phyloP scores from a whole-genome alignment of 2,888 invertebrate genomes.

The Dryadula phaetusa region DNA sequence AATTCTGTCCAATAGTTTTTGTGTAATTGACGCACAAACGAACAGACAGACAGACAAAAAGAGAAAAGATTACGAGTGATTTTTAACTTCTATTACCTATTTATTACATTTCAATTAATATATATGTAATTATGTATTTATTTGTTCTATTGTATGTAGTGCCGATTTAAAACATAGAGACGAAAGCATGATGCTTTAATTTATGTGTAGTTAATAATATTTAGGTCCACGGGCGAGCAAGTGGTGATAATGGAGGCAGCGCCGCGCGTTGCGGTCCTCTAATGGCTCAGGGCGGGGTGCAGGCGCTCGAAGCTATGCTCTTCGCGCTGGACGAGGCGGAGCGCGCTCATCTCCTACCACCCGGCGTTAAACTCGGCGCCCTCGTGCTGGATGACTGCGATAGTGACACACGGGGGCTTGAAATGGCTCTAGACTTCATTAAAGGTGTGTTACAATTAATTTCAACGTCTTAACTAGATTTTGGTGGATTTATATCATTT shows the following conservation, averaged over 20 bases:
- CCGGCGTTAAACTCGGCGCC: slow-evolving; percentile 91
- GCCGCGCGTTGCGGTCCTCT: slow-evolving; percentile 91
- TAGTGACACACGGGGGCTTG: slow-evolving; percentile 95
- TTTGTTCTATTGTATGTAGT: too few species aligned
- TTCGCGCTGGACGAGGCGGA: slow-evolving; percentile 92
- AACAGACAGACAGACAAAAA: too few species aligned
- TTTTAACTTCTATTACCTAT: too few species aligned
- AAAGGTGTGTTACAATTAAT: slow-evolving; percentile 86
- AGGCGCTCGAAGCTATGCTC: slow-evolving; percentile 94
- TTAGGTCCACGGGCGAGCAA: slow-evolving; percentile 89
- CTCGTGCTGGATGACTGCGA: slow-evolving; percentile 96
- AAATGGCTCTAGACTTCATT: slow-evolving; percentile 96
- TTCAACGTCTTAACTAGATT: not conserved
- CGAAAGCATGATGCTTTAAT: too few species aligned
- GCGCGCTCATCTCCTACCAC: slow-evolving; percentile 84
- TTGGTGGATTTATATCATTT: not conserved
- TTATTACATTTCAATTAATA: too few species aligned
- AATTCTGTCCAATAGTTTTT: too few species aligned
- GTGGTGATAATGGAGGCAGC: slow-evolving; percentile 73
- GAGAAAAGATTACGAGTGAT: too few species aligned
- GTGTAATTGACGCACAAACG: too few species aligned
- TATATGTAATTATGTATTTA: too few species aligned
- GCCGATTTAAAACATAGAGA: too few species aligned
- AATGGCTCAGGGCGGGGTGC: slow-evolving; percentile 94
- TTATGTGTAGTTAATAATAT: slow-evolving; percentile 7